Base-by-base conservation (phyloP, 2,888 invertebrate genomes). In the Euzophera pinguis region DNA sequence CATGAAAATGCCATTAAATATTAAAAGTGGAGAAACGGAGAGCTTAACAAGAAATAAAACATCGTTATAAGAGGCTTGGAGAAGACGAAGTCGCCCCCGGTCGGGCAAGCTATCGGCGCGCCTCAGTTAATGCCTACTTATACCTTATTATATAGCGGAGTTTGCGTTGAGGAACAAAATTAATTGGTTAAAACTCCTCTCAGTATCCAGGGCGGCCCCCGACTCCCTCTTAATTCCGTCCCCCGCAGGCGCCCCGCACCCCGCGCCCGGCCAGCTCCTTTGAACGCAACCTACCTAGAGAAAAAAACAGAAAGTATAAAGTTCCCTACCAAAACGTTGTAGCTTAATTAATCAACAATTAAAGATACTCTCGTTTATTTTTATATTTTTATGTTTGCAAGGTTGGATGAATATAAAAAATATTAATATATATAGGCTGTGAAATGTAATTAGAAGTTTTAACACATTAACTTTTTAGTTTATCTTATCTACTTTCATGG, bases 111-210 rank as follows among this genome's bases (percentile, higher is more conserved):
- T 82, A 87, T 86, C 90, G 87, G 86, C 87, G 86, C 86, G 84
- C 82, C 85, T 85, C 86, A 79, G 84, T 84, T 90, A 89, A 89
- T 87, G 88, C 86, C 90, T 90, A 89, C 90, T 90, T 89, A 89
- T 90, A 90, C 87, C 89, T 89, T 90, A 90, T 89, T 90, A 88
- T 89, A 90, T 89, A 88, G 89, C 90, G 81, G 84, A 90, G 90
- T 90, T 90, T 90, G 90, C 89, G 90, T 90, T 90, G 90, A 90
- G 91, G 91, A 91, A 90, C 91, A 91, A 91, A 91, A 91, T 91
- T 91, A 91, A 91, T 91, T 91, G 91, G 91, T 91, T 91, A 91
- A 91, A 91, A 91, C 91, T 91, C 91, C 91, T 91, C 91, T 90
- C 89, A 83, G 90, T 90, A 90, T 90, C 90, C 90, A 87, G 84